Base-by-base conservation (phyloP, 2,888 invertebrate genomes). In the Sphaerophoria taeniata region DNA sequence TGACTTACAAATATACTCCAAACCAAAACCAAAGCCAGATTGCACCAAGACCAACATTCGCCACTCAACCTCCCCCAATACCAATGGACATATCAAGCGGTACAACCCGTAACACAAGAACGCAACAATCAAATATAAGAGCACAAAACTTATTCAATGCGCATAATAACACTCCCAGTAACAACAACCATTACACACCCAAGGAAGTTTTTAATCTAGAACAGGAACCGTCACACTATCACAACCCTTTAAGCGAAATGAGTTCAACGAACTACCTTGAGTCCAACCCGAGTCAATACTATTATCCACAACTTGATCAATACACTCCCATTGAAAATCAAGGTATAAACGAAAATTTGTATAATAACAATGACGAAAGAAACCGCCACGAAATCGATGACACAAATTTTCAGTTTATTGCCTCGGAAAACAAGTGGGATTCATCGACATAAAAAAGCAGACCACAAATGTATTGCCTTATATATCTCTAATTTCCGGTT, bases 371-470 rank as follows among this genome's bases (percentile, higher is more conserved):
- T 39, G 39, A 39, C 39, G 39, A 39, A 39, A 39, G 39, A 39
- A 39, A 6, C 39, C 9, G 9, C 39, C 39, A 39, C 9, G 39
- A 39, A 39, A 39, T 39, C 39, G 39, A 39, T 39, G 39, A 39
- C 39, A 24, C 34, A 58, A 60, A 71, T 60, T 71, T 71, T 71
- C 49, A 24, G 47, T 36, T 58, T 58, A 11, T 58, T 16, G 58
- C 71, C 70, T 71, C 71, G 71, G 71, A 71, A 45, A 71, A 60
- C 70, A 71, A 36, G 56, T 70, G 14, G 56, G 70, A n/a, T 70
- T n/a, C 6, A 55, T 56, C 33, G 53, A 69, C 43, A 24, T 71
- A 24, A 71, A 71, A 24, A 58, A 47, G 6, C 14, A 58, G 12
- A 36, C 6, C 47, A 58, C 36, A 49, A 7, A 58, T 12, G 6